Percentiles rank a stretch among this genome's conserved stretches.
phyloP scores from a whole-genome alignment of 1,140 invertebrate species.

The Dreissena polymorpha region DNA sequence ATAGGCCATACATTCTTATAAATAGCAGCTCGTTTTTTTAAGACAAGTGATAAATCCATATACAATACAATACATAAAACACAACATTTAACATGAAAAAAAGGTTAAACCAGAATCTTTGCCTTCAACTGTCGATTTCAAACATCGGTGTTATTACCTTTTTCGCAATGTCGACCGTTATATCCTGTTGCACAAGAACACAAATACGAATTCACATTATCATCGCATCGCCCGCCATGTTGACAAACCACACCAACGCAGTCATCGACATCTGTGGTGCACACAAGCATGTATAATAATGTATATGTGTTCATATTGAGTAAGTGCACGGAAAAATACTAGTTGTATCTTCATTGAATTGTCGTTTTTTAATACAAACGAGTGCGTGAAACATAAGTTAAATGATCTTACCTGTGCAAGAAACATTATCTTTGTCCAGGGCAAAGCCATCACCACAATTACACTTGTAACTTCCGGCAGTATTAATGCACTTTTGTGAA shows the following conservation, averaged over 20 bases:
- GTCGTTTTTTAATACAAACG: too few relatives aligned
- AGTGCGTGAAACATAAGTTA: background rate
- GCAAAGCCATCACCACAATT: background rate
- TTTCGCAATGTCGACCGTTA: conserved; percentile 5
- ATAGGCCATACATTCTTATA: too few relatives aligned
- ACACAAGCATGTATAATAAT: background rate
- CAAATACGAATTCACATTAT: background rate
- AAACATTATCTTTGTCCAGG: background rate
- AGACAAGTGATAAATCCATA: background rate
- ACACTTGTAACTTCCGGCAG: background rate
- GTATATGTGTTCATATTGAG: background rate
- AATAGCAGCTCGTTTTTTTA: background rate
- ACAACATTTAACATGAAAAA: background rate
- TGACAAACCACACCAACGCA: conserved; percentile 13
- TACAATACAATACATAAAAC: background rate
- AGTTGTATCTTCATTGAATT: background rate
- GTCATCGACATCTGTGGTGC: conserved; percentile 12
- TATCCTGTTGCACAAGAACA: conserved; percentile 9
- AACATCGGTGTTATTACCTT: background rate
- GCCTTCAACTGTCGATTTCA: background rate
- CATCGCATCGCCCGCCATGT: conserved; percentile 9
- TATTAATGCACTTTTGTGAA: background rate
- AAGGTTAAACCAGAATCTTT: background rate
- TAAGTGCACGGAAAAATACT: background rate
- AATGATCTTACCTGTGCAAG: background rate